phyloP scores from a whole-genome alignment of 2,797 vertebrate genomes.

The Phataginus tetradactyla region DNA sequence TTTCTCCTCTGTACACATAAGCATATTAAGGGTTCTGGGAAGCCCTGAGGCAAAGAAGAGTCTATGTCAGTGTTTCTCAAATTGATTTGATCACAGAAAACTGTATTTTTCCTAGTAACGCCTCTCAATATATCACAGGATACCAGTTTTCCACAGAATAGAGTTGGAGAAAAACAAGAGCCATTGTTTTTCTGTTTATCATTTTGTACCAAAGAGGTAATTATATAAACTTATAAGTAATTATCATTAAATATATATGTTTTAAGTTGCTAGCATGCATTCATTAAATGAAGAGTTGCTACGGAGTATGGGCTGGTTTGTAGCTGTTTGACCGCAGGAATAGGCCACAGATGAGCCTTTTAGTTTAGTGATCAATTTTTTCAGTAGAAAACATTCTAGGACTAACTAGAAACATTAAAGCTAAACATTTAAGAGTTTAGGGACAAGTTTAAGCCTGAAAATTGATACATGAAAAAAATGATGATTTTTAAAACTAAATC shows the following conservation, averaged over 20 bases:
- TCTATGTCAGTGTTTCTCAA: neutral
- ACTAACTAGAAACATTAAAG: neutral
- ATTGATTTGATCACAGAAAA: constrained; percentile 6
- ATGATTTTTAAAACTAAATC: neutral
- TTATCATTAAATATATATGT: neutral
- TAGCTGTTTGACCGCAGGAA: neutral
- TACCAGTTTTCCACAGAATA: neutral
- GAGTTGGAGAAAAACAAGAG: neutral
- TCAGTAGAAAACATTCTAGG: neutral
- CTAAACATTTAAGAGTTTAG: constrained; percentile 31
- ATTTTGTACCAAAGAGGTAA: constrained; percentile 1
- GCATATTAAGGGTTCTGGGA: neutral
- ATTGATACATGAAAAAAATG: neutral
- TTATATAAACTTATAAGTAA: neutral
- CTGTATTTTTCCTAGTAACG: neutral
- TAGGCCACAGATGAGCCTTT: neutral
- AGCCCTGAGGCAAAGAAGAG: neutral
- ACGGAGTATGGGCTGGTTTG: neutral
- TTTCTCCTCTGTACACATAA: neutral
- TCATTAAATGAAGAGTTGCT: neutral
- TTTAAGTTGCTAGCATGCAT: neutral
- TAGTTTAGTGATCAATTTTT: neutral
- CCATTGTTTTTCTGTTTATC: neutral
- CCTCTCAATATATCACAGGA: neutral
- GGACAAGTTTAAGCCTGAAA: neutral